A percentile compares a stretch with the other conserved stretches of the same genome.
Conservation (phyloP, 2,113 vertebrate species). For the Tylochromis polylepis region DNA sequence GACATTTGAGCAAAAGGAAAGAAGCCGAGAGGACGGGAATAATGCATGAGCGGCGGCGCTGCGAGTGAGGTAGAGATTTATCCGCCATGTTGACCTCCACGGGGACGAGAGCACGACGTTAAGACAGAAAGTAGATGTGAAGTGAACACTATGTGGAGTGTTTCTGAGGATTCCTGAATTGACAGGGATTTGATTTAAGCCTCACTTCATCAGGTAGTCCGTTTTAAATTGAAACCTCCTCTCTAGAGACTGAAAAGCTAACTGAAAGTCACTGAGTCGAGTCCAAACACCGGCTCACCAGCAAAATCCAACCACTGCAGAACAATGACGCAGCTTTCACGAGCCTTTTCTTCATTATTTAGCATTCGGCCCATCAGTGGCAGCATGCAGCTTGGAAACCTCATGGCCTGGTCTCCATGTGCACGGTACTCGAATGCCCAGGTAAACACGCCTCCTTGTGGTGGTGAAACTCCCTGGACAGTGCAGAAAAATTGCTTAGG, state of each 20-base stretch:
- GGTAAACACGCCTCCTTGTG: not conserved
- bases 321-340: not conserved
- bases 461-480: no score
- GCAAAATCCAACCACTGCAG: not conserved
- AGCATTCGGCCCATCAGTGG: not conserved
- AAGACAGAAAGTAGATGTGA: not conserved
- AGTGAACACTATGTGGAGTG: not conserved
- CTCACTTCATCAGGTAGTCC: not conserved
- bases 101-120: not conserved
- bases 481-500: not conserved
- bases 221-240: not conserved
- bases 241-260: not conserved
- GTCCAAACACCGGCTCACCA: not conserved
- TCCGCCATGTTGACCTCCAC: slow-evolving; percentile 18
- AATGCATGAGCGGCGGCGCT: slow-evolving; percentile 28
- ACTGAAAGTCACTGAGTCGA: not conserved
- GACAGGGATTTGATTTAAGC: not conserved
- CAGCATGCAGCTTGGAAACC: not conserved
- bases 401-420: not conserved
- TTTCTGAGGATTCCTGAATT: not conserved
- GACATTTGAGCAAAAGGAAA: slow-evolving; percentile 37
- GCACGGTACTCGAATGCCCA: rapidly evolving
- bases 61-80: not conserved
- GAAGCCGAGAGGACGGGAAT: slow-evolving; percentile 9
- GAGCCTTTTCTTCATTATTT: not conserved